Percentiles rank a stretch among this genome's conserved stretches.
Evolutionary conservation across 2,797 vertebrate species (phyloP).

Genomic region (Clarias platycephalus): DNA sequence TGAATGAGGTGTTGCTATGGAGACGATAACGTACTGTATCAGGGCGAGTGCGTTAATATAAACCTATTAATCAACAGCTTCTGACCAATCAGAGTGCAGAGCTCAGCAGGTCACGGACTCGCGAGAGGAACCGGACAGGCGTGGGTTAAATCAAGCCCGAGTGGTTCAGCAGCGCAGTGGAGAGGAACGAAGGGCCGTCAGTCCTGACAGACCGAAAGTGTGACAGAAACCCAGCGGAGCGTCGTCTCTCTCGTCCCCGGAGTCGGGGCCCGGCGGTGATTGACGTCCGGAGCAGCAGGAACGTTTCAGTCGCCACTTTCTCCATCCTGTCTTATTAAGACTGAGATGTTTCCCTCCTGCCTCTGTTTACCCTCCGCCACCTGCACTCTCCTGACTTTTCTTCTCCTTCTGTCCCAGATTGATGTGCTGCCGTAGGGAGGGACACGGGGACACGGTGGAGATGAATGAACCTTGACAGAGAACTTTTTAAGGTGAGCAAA

Average conservation of each 20-base stretch:
- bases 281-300: constrained; percentile 7
- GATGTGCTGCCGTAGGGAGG: not conserved
- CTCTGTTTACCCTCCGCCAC: not conserved
- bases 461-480: not conserved
- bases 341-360: constrained; percentile 17
- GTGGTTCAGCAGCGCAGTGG: not conserved
- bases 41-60: not conserved
- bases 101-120: not conserved
- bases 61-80: not conserved
- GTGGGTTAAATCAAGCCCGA: not conserved
- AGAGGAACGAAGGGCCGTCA: constrained; percentile 6
- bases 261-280: not conserved
- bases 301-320: constrained; percentile 11
- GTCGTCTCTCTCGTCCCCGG: not conserved
- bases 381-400: not conserved
- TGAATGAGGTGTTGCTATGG: not conserved
- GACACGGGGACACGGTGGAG: not conserved
- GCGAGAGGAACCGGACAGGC: constrained; percentile 7
- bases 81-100: not conserved
- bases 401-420: not conserved
- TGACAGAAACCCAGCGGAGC: constrained; percentile 13
- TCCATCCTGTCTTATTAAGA: constrained; percentile 14
- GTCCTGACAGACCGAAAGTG: not conserved
- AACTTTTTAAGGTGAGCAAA: not conserved
- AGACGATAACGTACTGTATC: not conserved